Evolutionary conservation across 2,797 vertebrate genomes (phyloP).

Genomic region (Coreius guichenoti): DNA sequence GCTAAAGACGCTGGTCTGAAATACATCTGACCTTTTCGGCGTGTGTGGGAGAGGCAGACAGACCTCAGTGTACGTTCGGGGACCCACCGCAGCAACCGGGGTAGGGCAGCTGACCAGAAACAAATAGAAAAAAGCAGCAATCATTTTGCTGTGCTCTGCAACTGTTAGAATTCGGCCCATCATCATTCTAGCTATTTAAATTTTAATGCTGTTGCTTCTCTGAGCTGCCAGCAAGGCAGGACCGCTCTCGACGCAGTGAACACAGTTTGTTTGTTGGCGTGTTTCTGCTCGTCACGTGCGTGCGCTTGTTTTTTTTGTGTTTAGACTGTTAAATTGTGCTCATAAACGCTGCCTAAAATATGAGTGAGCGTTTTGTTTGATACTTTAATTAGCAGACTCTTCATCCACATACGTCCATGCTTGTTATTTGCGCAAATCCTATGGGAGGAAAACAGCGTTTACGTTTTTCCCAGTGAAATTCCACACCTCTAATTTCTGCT

Average conservation of each 20-base stretch:
- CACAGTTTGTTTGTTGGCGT: constrained; percentile 33
- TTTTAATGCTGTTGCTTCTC: constrained; percentile 65
- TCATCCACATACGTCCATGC: neutral
- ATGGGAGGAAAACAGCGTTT: constrained; percentile 28
- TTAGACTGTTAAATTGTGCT: constrained; percentile 12
- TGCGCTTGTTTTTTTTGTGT: constrained; percentile 30
- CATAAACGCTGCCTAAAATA: neutral
- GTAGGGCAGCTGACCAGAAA: constrained; percentile 58
- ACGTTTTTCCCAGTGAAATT: constrained; percentile 63
- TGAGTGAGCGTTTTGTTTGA: constrained; percentile 26
- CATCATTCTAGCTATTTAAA: constrained; percentile 69
- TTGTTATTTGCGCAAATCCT: neutral
- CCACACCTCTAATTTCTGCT: constrained; percentile 69
- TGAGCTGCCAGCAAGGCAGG: constrained; percentile 51
- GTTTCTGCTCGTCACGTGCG: constrained; percentile 23
- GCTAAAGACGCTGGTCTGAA: constrained; percentile 58
- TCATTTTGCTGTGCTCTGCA: constrained; percentile 63
- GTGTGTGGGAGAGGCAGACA: constrained; percentile 50
- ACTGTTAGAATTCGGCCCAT: constrained; percentile 64
- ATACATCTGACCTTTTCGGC: constrained; percentile 65
- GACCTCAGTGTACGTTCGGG: constrained; percentile 45
- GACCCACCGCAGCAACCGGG: constrained; percentile 47
- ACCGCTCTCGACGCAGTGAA: constrained; percentile 43
- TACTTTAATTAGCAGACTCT: constrained; percentile 1
- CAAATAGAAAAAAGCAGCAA: constrained; percentile 59